Conservation (phyloP, 1,140 invertebrate species). For the Drosophila bifasciata region DNA sequence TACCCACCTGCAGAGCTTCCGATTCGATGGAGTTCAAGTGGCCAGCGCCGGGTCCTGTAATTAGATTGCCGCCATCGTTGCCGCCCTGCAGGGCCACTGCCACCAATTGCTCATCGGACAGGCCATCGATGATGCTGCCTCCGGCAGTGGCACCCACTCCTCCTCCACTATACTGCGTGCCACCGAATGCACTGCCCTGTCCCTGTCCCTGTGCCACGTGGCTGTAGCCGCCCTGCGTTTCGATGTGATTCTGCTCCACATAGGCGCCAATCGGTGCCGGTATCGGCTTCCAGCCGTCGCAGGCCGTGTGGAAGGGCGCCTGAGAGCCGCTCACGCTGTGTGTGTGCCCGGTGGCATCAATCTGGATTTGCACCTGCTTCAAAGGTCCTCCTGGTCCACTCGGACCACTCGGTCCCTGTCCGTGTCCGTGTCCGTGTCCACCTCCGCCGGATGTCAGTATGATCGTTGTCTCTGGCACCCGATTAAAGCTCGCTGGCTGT, state of each 20-base stretch:
- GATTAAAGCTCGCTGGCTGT: slow-evolving; percentile 46
- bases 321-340: slow-evolving; percentile 75
- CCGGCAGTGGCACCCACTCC: background rate
- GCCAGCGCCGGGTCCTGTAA: slow-evolving; percentile 47
- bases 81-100: slow-evolving; percentile 74
- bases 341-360: slow-evolving; percentile 72
- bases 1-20: slow-evolving; percentile 67
- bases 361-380: slow-evolving; percentile 77
- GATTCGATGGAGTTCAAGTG: slow-evolving; percentile 63
- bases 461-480: slow-evolving; percentile 58
- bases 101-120: slow-evolving; percentile 76
- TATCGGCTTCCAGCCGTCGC: slow-evolving; percentile 93
- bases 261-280: slow-evolving; percentile 85
- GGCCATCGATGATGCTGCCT: slow-evolving; percentile 59
- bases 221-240: slow-evolving; percentile 75
- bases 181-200: slow-evolving; percentile 24
- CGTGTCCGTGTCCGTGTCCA: slow-evolving; percentile 24
- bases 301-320: slow-evolving; percentile 84
- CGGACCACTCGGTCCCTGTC: slow-evolving; percentile 16
- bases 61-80: slow-evolving; percentile 29
- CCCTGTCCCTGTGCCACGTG: slow-evolving; percentile 60
- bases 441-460: slow-evolving; percentile 43
- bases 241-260: slow-evolving; percentile 72
- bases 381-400: slow-evolving; percentile 36
- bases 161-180: slow-evolving; percentile 49